Percentiles rank a stretch among this genome's conserved stretches.
Conservation (phyloP, 2,888 invertebrate genomes). For the Tribolium freemani region DNA sequence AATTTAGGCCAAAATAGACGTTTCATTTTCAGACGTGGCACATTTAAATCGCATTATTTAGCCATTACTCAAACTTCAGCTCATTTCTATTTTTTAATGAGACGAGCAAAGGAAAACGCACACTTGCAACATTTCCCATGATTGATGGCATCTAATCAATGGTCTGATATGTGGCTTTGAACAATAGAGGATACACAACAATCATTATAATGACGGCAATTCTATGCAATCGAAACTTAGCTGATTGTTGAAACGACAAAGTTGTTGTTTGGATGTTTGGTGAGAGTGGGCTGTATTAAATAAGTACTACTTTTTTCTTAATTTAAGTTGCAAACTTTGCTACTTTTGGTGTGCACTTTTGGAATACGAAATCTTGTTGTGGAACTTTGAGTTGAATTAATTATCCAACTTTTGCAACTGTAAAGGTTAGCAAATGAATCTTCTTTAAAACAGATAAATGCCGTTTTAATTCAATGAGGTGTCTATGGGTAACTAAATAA, state of each 20-base stretch:
- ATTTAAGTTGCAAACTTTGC: not conserved
- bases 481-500: no score
- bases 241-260: not conserved
- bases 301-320: not conserved
- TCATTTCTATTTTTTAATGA: conserved; percentile 9
- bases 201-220: not conserved
- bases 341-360: not conserved
- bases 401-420: not conserved
- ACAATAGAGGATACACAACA: not conserved
- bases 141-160: not conserved
- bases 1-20: conserved; percentile 1
- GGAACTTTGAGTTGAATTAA: not conserved
- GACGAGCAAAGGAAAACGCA: not conserved
- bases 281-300: not conserved
- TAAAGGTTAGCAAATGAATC: not conserved
- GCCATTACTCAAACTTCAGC: conserved; percentile 3
- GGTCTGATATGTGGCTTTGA: not conserved
- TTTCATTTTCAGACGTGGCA: conserved; percentile 10
- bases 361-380: not conserved
- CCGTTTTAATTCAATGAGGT: not conserved
- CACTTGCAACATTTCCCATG: not conserved
- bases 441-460: no score
- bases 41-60: conserved; percentile 32
- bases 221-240: not conserved
- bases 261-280: not conserved